These are phyloP conservation scores for Malacoctenus gilli DNA, from an alignment of 2,797 vertebrate species.

Conservation along the genomic window DNA sequence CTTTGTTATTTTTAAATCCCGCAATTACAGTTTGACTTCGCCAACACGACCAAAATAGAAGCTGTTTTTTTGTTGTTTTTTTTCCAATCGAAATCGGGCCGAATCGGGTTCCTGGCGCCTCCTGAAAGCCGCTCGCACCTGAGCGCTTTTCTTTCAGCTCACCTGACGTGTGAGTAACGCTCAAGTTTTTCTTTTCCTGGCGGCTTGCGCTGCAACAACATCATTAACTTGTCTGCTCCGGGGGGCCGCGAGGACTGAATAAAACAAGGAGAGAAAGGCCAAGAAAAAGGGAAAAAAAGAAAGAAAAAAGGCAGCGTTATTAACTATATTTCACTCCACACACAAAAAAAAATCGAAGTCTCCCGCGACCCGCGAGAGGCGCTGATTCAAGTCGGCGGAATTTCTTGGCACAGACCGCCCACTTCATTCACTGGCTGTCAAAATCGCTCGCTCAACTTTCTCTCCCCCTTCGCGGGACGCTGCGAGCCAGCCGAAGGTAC, in stretches of 20 bases:
- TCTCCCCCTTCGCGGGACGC: slow-evolving; percentile 31
- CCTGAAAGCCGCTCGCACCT: background rate
- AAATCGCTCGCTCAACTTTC: slow-evolving; percentile 53
- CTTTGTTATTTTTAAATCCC: background rate
- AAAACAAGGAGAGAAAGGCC: slow-evolving; percentile 1
- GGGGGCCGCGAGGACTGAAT: background rate
- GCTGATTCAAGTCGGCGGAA: slow-evolving; percentile 69
- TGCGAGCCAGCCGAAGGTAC: slow-evolving; percentile 32
- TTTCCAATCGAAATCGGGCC: slow-evolving; percentile 5
- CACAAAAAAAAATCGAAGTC: slow-evolving; percentile 14
- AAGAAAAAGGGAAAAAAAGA: background rate
- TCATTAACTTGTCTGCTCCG: slow-evolving; percentile 1
- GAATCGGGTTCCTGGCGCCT: slow-evolving; percentile 10
- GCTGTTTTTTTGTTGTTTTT: slow-evolving; percentile 6
- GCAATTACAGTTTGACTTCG: background rate
- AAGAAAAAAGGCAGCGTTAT: slow-evolving; percentile 37
- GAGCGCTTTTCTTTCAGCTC: background rate
- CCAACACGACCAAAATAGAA: slow-evolving; percentile 7
- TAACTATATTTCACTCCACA: slow-evolving; percentile 62
- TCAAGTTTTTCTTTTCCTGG: slow-evolving; percentile 8
- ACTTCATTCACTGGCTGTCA: slow-evolving; percentile 71
- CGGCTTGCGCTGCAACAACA: slow-evolving; percentile 1
- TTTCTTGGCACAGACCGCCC: slow-evolving; percentile 68
- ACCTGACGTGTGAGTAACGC: slow-evolving; percentile 14
- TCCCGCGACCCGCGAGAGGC: slow-evolving; percentile 55